Base-by-base conservation (phyloP, 2,888 invertebrate genomes). In the Hirtodrosophila trivittata region DNA sequence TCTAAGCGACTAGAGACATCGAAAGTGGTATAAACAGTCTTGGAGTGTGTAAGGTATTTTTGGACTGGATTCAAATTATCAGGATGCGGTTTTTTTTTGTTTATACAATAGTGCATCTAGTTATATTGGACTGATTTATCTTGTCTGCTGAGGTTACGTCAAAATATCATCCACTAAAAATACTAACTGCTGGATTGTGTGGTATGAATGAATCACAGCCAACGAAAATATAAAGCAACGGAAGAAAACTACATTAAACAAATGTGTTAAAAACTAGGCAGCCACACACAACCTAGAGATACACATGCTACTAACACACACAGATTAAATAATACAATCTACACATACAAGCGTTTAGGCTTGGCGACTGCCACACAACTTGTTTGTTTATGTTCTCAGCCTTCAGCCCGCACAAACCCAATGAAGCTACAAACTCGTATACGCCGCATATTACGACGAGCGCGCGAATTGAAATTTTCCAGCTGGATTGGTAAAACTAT, bases 401-500 rank as follows among this genome's bases (percentile, higher is more conserved):
- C n/a, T 25, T 1, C 12, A 3, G 8, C 41, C 9, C 1, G 28
- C 28, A 18, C 13, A 21, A 7, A 7, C 9, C 25, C 12, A 8
- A 25, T n/a, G 7, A 25, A n/a, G 8, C 25, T 28, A 14, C 30
- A 18, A 21, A 21, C 28, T 43, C 46, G 42, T 35, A 73, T 73
- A 62, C 64, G 57, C 64, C 64, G 42, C 54, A 25, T 62, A 60
- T 54, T 67, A 52, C 46, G 46, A 57, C 14, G 52, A 13, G 38
- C 62, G 86, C 70, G 88, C 71, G 69, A 84, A 72, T 77, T 84
- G 88, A 88, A 72, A 86, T 80, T 57, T 66, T 70, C 86, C 88
- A 88, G 75, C 86, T 88, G 88, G 70, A 78, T 55, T 37, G 51
- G 28, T 9, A 43, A 59, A 66, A 75, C 3, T 9, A 43, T 62